Conservation (phyloP, 2,113 vertebrate genomes). For the Phalacrocorax carbo region DNA sequence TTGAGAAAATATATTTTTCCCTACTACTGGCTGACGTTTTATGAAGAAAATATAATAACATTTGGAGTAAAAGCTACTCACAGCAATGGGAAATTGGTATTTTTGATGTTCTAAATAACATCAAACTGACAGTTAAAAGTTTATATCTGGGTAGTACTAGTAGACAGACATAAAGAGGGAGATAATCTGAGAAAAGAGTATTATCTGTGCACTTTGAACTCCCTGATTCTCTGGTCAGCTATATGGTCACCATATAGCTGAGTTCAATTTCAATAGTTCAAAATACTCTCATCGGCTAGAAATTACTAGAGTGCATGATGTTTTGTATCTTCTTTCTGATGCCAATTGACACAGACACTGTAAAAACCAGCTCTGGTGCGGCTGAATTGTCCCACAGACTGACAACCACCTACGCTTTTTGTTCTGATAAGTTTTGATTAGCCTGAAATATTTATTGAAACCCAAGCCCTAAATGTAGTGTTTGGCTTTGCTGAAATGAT, state of each 20-base stretch:
- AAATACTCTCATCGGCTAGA: neutral
- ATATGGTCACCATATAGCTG: accelerated
- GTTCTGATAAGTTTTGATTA: neutral
- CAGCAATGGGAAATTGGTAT: neutral
- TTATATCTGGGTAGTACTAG: neutral
- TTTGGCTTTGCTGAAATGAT: neutral
- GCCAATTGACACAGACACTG: neutral
- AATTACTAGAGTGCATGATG: neutral
- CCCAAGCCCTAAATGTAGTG: neutral
- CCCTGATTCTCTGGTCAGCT: neutral
- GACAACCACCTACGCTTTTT: neutral
- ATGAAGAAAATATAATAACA: neutral
- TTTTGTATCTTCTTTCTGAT: neutral
- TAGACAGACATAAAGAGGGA: neutral
- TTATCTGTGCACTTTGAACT: neutral
- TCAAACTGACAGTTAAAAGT: neutral
- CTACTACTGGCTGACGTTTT: neutral
- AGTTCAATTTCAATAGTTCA: neutral
- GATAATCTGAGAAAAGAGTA: neutral
- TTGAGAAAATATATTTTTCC: neutral
- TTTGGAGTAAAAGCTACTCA: neutral
- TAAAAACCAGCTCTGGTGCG: neutral
- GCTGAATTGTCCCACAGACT: neutral
- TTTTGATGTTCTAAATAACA: neutral
- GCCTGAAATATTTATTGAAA: neutral